phyloP scores from a whole-genome alignment of 1,140 invertebrate species.

The Drosophila willistoni region DNA sequence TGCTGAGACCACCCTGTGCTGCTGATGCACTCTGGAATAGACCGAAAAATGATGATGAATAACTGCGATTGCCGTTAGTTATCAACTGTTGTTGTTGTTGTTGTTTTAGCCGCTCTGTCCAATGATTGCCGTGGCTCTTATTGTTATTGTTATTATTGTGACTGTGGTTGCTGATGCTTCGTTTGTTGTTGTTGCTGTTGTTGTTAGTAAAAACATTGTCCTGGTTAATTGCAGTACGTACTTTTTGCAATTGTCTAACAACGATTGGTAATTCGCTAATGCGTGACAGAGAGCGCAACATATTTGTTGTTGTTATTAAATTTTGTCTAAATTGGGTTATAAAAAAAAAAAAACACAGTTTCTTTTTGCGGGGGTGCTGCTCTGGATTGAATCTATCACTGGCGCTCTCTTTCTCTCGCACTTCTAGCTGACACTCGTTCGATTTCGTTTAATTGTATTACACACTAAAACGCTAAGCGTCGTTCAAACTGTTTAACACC shows the following conservation, averaged over 20 bases:
- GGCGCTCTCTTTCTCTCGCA: neutral
- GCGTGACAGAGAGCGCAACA: slow-evolving; percentile 78
- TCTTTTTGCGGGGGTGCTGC: slow-evolving; percentile 1
- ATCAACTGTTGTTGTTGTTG: slow-evolving; percentile 43
- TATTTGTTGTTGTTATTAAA: slow-evolving; percentile 47
- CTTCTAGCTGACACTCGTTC: slow-evolving; percentile 1
- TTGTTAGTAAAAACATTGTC: slow-evolving; percentile 44
- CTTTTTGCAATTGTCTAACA: slow-evolving; percentile 82
- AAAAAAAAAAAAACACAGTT: slow-evolving; percentile 2
- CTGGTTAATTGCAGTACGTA: slow-evolving; percentile 68
- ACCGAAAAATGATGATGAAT: slow-evolving; percentile 83
- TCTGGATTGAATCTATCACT: neutral
- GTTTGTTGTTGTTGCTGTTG: slow-evolving; percentile 36
- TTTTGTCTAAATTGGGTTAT: slow-evolving; percentile 19
- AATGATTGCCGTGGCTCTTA: slow-evolving; percentile 22
- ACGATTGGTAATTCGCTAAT: slow-evolving; percentile 76
- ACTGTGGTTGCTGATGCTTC: slow-evolving; percentile 17
- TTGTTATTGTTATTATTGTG: slow-evolving; percentile 35
- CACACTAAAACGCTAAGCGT: slow-evolving; percentile 7
- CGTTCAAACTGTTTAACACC: neutral
- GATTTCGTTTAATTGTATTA: slow-evolving; percentile 4
- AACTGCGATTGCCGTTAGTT: slow-evolving; percentile 52
- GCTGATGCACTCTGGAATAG: slow-evolving; percentile 81
- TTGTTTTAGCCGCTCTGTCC: slow-evolving; percentile 6
- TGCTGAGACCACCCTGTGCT: slow-evolving; percentile 69